A percentile compares a stretch with the other conserved stretches of the same genome.
Conservation (phyloP, 2,888 invertebrate genomes). For the Notodonta ziczac region DNA sequence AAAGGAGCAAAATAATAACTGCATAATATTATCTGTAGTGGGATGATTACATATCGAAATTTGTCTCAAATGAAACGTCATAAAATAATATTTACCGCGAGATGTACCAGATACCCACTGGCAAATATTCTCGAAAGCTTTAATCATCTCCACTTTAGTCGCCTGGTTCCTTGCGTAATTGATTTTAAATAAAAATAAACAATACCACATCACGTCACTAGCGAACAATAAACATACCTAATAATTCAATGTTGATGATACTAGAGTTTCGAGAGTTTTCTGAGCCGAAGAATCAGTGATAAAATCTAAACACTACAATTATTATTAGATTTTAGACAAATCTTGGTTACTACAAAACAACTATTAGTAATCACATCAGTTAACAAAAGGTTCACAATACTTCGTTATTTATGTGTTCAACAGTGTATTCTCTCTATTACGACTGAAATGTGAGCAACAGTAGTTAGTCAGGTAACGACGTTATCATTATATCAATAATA, state of each 20-base stretch:
- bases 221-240: not conserved
- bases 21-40: too few species aligned
- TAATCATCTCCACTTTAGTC: too few species aligned
- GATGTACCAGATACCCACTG: too few species aligned
- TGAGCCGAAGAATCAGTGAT: not conserved
- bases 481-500: constrained; percentile 79
- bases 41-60: too few species aligned
- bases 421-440: constrained; percentile 38
- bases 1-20: too few species aligned
- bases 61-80: too few species aligned
- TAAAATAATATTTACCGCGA: too few species aligned
- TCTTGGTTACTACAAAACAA: not conserved
- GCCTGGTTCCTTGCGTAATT: not conserved
- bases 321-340: not conserved
- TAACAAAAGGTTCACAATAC: constrained; percentile 5
- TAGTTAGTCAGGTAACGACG: constrained; percentile 56
- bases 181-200: not conserved
- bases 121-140: too few species aligned
- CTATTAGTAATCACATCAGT: not conserved
- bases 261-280: not conserved
- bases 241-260: not conserved
- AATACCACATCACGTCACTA: constrained; percentile 8
- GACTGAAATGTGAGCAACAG: constrained; percentile 55
- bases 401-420: constrained; percentile 9
- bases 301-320: not conserved